Base-by-base conservation (phyloP, 1,140 invertebrate species). In the Drosophila funebris region DNA sequence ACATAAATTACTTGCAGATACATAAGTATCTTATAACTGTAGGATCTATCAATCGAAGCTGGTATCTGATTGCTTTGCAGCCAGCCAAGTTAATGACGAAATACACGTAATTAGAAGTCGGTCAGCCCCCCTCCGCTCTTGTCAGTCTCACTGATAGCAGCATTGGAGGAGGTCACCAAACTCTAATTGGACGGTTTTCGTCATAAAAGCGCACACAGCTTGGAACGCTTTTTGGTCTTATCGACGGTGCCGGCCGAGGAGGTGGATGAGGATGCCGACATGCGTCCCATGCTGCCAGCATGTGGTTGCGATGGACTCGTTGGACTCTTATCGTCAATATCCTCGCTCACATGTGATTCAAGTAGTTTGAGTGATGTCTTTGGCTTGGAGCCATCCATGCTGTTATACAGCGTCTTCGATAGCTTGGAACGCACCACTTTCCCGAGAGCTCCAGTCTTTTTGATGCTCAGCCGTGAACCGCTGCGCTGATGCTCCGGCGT, bases 111-210 rank as follows among this genome's bases (percentile, higher is more conserved):
- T 89, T 90, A 90, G 88, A 90, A 78, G 37, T 90, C 88, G 69
- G 88, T 90, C 88, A 84, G 50, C 88, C 88, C 88, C 72, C 88
- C 88, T 76, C 83, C 89, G 73, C 73, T 73, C 56, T 83, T 83
- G 61, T 88, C 83, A 74, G 87, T 77, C 54, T 84, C 80, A 73
- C 72, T 81, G 77, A 64, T 74, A 44, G 73, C 36, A 41, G 79
- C 71, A 57, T 44, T 80, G 62, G 83, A 81, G 80, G 88, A 75
- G 71, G 88, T 90, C 83, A 72, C 56, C 69, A 89, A 79, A 85
- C 90, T 91, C 90, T 91, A 91, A 91, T 91, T 91, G 64, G 90
- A 91, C 20, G 90, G 83, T 62, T 91, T 91, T 90, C 90, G 91
- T 92, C 91, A 92, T 90, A 92, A 91, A 3, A 92, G 73, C 27